These are phyloP conservation scores for Sarcophaga subvicina DNA, from an alignment of 2,888 invertebrate genomes.

Conservation along the genomic window DNA sequence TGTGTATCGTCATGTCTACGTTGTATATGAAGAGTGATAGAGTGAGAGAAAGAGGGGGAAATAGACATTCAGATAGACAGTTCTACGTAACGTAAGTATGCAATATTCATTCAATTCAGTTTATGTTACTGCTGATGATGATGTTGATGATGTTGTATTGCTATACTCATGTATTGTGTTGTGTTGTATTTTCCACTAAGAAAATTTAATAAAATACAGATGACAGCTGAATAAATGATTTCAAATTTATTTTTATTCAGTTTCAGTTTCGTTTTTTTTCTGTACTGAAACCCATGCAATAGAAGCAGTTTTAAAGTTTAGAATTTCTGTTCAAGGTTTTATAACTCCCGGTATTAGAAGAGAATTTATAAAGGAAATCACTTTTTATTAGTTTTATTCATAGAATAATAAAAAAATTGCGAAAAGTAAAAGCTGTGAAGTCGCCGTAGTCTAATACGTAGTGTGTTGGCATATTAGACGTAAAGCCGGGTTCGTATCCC, in stretches of 20 bases:
- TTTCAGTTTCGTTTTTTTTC: background rate
- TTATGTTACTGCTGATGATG: conserved; percentile 3
- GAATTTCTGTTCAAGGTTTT: background rate
- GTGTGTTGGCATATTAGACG: too few relatives aligned
- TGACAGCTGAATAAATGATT: conserved; percentile 33
- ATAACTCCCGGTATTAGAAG: background rate
- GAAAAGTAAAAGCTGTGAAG: background rate
- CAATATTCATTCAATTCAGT: background rate
- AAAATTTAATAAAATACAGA: conserved; percentile 43
- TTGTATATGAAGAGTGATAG: conserved; percentile 1
- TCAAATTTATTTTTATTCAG: conserved; percentile 8
- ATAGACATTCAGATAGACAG: conserved; percentile 7
- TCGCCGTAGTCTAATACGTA: too few relatives aligned
- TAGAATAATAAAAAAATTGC: background rate
- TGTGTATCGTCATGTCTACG: conserved; percentile 6
- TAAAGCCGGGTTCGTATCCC: too few relatives aligned
- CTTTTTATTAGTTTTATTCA: background rate
- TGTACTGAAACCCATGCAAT: background rate
- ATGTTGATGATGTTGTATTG: conserved; percentile 24
- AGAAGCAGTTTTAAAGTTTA: background rate
- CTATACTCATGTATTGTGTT: conserved; percentile 7
- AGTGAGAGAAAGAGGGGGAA: background rate
- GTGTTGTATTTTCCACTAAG: background rate
- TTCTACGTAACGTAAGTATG: conserved; percentile 24
- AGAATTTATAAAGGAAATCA: background rate